A percentile compares a stretch with the other conserved stretches of the same genome.
Evolutionary conservation across 2,797 vertebrate genomes (phyloP).

Genomic region (Staurois parvus): DNA sequence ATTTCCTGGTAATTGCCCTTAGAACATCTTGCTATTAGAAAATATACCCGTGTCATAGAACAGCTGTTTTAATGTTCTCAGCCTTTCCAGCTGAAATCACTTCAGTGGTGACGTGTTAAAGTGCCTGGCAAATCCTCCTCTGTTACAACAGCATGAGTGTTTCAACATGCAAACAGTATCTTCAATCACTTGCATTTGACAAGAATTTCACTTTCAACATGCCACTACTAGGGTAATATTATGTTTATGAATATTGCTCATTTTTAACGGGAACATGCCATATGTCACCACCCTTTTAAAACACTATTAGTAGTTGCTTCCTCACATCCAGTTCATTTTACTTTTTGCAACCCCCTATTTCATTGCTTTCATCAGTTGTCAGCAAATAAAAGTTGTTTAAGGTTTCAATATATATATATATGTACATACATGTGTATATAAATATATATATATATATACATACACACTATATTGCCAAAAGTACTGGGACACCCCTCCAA

Average conservation of each 20-base stretch:
- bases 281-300: no score
- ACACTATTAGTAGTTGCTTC: no score
- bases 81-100: neutral
- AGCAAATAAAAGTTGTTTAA: no score
- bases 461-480: no score
- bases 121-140: neutral
- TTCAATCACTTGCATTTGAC: neutral
- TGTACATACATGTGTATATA: no score
- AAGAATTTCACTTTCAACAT: neutral
- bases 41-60: neutral
- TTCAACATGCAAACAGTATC: neutral
- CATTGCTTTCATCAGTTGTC: no score
- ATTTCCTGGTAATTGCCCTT: neutral
- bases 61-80: neutral
- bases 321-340: no score
- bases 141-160: neutral
- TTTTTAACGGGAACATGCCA: no score
- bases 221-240: neutral
- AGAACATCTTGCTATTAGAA: neutral
- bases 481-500: no score
- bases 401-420: no score
- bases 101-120: neutral
- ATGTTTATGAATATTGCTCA: neutral
- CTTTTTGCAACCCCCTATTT: no score
- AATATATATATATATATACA: no score